phyloP scores from a whole-genome alignment of 2,113 vertebrate genomes.

The Corythornis cristatus region DNA sequence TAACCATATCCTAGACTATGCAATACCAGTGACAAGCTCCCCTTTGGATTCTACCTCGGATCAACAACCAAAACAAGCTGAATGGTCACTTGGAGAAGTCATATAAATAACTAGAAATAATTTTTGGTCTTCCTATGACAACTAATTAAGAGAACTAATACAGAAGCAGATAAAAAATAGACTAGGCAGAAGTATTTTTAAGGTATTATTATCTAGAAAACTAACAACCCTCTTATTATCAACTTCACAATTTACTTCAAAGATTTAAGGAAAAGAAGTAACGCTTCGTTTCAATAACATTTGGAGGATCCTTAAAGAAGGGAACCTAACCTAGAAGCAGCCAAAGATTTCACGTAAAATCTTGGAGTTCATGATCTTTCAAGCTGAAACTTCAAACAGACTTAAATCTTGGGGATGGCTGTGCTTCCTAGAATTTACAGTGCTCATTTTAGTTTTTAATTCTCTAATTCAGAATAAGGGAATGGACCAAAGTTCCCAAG shows the following conservation, averaged over 20 bases:
- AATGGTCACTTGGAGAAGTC: neutral
- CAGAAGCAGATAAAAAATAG: neutral
- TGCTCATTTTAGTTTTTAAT: neutral
- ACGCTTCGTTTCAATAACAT: neutral
- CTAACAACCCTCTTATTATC: neutral
- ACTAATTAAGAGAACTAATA: neutral
- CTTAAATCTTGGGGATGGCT: neutral
- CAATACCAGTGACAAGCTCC: neutral
- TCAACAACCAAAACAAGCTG: neutral
- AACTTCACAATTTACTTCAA: neutral
- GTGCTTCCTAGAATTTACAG: neutral
- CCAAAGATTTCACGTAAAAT: neutral
- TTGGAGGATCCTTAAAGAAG: neutral
- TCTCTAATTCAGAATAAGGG: neutral
- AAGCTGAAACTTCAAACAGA: neutral
- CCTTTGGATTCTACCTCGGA: neutral
- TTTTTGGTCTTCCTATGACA: neutral
- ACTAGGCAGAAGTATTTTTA: neutral
- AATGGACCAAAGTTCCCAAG: neutral
- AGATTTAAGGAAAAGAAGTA: neutral
- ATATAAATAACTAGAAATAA: neutral
- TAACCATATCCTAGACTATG: neutral
- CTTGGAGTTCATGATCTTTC: neutral
- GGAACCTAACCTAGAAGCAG: neutral
- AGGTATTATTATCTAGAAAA: neutral